Percentiles rank a stretch among this genome's conserved stretches.
Conservation (phyloP, 2,888 invertebrate species). For the Cephus pygmeus region DNA sequence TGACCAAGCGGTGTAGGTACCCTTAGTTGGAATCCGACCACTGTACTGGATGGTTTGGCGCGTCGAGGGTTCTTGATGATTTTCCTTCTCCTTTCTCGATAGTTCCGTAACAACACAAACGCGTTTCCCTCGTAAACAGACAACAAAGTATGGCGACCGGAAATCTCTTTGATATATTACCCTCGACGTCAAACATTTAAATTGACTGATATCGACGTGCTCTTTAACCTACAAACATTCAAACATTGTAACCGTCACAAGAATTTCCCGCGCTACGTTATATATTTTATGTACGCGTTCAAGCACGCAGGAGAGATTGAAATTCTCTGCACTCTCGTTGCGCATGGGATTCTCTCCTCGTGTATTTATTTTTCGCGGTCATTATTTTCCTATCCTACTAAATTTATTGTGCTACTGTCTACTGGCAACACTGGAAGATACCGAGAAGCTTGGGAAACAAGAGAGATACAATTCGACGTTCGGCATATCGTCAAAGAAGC, state of each 20-base stretch:
- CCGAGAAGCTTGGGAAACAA: neutral
- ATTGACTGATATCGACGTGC: neutral
- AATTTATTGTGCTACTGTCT: neutral
- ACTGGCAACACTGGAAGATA: neutral
- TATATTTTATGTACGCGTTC: neutral
- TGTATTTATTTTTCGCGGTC: neutral
- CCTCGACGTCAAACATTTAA: neutral
- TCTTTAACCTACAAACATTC: neutral
- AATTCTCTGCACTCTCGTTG: neutral
- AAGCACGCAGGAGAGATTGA: neutral
- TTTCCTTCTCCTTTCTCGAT: conserved; percentile 12
- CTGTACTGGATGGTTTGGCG: conserved; percentile 26
- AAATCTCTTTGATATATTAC: neutral
- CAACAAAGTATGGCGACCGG: conserved; percentile 18
- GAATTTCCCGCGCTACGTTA: neutral
- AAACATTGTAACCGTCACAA: neutral
- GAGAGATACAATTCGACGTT: neutral
- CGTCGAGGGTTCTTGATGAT: conserved; percentile 20
- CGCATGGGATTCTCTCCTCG: neutral
- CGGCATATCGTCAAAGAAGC: neutral
- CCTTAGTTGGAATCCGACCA: conserved; percentile 37
- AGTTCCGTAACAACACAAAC: conserved; percentile 4
- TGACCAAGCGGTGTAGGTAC: conserved; percentile 10
- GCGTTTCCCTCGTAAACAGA: neutral
- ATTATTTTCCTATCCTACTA: neutral